These are phyloP conservation scores for Manis crassicaudata DNA, from an alignment of 2,797 vertebrate genomes.

Conservation along the genomic window DNA sequence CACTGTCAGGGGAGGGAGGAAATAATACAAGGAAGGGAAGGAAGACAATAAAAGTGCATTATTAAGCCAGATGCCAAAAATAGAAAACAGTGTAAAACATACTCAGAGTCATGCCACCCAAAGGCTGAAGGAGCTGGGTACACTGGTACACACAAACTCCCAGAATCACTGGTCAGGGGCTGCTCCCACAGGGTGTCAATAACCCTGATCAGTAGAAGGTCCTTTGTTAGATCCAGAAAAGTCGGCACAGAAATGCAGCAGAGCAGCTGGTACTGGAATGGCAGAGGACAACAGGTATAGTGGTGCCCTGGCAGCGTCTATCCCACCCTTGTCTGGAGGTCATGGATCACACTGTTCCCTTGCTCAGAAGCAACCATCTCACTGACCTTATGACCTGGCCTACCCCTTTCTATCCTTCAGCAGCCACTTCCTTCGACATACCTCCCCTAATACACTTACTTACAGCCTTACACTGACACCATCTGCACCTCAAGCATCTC, in stretches of 20 bases:
- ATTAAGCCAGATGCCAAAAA: background rate
- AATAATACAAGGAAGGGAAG: background rate
- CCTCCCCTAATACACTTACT: fast-evolving
- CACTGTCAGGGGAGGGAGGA: background rate
- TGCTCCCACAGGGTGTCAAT: background rate
- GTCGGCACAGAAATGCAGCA: background rate
- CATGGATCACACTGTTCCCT: fast-evolving
- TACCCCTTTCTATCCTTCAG: background rate
- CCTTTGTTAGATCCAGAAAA: background rate
- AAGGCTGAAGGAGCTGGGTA: background rate
- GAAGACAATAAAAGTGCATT: background rate
- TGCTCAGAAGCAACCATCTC: background rate
- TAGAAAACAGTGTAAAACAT: background rate
- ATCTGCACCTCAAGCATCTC: background rate
- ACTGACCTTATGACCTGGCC: background rate
- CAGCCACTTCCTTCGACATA: background rate
- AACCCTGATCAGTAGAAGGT: background rate
- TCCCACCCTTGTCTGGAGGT: background rate
- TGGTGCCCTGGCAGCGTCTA: background rate
- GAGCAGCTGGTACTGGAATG: background rate
- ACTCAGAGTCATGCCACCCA: background rate
- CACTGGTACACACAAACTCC: background rate
- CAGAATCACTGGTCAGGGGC: background rate
- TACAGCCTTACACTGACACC: background rate
- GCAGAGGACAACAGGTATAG: fast-evolving